Percentiles rank a stretch among this genome's conserved stretches.
phyloP scores from a whole-genome alignment of 2,113 vertebrate genomes.

The Neodon shergylaensis region DNA sequence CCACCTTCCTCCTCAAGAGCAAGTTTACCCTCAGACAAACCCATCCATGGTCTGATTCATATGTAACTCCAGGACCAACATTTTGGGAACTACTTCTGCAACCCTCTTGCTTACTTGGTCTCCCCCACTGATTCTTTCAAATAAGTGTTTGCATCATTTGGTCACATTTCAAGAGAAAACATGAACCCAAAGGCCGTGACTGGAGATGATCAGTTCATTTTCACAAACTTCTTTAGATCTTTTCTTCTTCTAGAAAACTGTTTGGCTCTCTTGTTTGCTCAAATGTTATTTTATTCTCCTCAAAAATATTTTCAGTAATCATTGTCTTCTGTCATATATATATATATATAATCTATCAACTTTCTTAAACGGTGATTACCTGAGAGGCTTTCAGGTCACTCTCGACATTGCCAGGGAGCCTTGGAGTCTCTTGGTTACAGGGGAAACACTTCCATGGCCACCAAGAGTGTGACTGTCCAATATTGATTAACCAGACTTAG shows the following conservation, averaged over 20 bases:
- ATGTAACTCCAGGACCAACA: neutral
- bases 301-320: neutral
- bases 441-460: neutral
- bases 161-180: neutral
- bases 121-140: neutral
- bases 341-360: neutral
- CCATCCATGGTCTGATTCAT: neutral
- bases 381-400: neutral
- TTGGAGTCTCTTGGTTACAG: neutral
- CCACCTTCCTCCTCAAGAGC: neutral
- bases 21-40: neutral
- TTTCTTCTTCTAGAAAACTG: neutral
- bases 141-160: neutral
- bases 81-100: neutral
- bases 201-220: neutral
- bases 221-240: neutral
- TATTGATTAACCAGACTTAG: neutral
- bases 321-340: neutral
- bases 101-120: neutral
- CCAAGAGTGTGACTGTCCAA: neutral
- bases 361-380: conserved; percentile 17
- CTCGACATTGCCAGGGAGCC: neutral
- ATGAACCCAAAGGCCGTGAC: neutral
- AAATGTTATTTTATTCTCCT: neutral
- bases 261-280: neutral